A percentile compares a stretch with the other conserved stretches of the same genome.
Evolutionary conservation across 2,113 vertebrate species (phyloP).

Genomic region (Catharus bicknelli): DNA sequence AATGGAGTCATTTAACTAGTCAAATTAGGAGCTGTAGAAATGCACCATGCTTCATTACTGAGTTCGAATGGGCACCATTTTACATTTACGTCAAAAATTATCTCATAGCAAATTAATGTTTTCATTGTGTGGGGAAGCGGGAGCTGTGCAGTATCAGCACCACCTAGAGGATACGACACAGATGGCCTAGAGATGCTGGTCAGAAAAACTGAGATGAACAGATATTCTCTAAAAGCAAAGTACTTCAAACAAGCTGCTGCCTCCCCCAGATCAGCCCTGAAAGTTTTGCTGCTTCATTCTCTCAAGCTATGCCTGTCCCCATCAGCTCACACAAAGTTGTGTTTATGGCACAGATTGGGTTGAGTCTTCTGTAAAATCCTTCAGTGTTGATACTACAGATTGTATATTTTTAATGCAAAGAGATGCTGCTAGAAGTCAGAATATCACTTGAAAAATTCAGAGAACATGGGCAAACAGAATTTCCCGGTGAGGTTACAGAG

Average conservation of each 20-base stretch:
- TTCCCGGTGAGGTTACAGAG: neutral
- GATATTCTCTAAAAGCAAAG: neutral
- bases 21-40: slow-evolving; percentile 98
- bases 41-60: slow-evolving; percentile 99
- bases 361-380: neutral
- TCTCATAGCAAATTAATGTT: slow-evolving; percentile 99
- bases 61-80: slow-evolving; percentile 98
- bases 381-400: fast-evolving
- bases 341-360: fast-evolving
- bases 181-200: neutral
- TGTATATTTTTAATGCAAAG: neutral
- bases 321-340: fast-evolving
- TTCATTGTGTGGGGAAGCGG: slow-evolving; percentile 88
- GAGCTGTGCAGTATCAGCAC: slow-evolving; percentile 85
- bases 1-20: slow-evolving; percentile 99
- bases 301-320: fast-evolving
- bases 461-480: neutral
- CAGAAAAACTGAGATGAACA: neutral
- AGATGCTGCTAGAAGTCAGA: neutral
- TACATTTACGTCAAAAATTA: slow-evolving; percentile 99
- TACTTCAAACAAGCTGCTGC: neutral
- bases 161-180: slow-evolving; percentile 84
- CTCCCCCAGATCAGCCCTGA: neutral
- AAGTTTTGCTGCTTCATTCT: neutral
- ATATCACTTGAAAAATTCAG: neutral